Evolutionary conservation across 2,113 vertebrate genomes (phyloP).

Genomic region (Climacteris rufus): DNA sequence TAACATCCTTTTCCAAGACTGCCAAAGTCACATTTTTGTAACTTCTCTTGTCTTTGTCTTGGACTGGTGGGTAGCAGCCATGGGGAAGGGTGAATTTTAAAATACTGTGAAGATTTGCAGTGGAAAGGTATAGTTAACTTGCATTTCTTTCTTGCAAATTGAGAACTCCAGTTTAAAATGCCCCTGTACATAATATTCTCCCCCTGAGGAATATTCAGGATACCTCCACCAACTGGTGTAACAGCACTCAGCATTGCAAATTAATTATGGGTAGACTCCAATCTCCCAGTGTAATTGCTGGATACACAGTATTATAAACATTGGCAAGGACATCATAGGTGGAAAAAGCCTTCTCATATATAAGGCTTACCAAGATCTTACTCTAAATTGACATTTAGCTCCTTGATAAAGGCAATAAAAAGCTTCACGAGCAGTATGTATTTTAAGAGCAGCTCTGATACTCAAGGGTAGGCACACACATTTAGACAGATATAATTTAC

Average conservation of each 20-base stretch:
- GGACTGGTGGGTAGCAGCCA: background rate
- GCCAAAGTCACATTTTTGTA: background rate
- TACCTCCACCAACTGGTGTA: background rate
- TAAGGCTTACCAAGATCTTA: background rate
- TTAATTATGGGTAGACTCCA: background rate
- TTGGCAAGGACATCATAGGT: background rate
- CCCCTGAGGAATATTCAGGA: background rate
- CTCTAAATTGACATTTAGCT: slow-evolving; percentile 6
- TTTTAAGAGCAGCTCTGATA: slow-evolving; percentile 7
- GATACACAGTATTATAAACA: background rate
- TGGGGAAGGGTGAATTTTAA: background rate
- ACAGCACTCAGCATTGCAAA: background rate
- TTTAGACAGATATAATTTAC: background rate
- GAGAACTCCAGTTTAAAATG: background rate
- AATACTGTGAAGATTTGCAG: background rate
- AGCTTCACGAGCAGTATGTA: background rate
- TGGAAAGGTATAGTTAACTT: background rate
- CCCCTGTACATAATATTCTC: background rate
- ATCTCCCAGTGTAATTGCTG: background rate
- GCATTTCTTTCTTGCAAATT: background rate
- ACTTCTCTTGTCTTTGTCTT: background rate
- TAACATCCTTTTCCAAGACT: background rate
- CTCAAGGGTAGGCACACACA: background rate
- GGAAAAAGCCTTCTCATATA: background rate
- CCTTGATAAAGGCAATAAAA: background rate